Base-by-base conservation (phyloP, 2,888 invertebrate genomes). In the Ectobius pallidus region DNA sequence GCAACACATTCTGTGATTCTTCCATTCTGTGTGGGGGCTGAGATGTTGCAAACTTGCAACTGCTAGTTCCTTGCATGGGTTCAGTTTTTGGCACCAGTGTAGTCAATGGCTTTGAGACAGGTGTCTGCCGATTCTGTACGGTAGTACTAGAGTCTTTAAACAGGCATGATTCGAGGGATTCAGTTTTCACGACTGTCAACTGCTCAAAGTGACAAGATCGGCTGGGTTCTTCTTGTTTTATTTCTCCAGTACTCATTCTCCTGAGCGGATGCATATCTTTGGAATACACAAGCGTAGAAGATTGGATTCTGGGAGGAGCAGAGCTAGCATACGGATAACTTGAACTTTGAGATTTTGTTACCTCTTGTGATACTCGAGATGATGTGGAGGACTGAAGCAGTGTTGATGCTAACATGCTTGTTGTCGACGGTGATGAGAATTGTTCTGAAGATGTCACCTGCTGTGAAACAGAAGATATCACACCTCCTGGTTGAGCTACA, bases 1-100 rank as follows among this genome's bases (percentile, higher is more conserved):
- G 82, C 52, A 97, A 84, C 3, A 96, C 96, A 84, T 97, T 97
- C 80, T 96, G 95, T 0, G 94, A 92, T 79, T 94, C 94, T 32
- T 75, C 75, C 27, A 69, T 27, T 25, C 73, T 70, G 11, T 49
- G 68, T 18, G 34, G 72, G 14, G 27, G 52, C n/a, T 25, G 42
- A 7, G 58, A 42, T 30, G 42, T n/a, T 22, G 72, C 9, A 52
- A 61, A 72, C 42, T 74, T 74, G 62, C 72, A 67, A 44, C 32
- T 34, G 25, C 44, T 58, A 11, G 20, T 39, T 2, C 11, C 16
- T 25, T 39, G 25, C 20, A 58, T 58, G 3, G 34, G 14, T 20
- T 72, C 72, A 14, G 58, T n/a, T 27, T 72, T 72, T 44, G 49
- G 30, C 14, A 58, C 22, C 27, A 58, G 1, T 6, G 46, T 32